Conservation (phyloP, 2,113 vertebrate genomes). For the Todiramphus saurophagus region DNA sequence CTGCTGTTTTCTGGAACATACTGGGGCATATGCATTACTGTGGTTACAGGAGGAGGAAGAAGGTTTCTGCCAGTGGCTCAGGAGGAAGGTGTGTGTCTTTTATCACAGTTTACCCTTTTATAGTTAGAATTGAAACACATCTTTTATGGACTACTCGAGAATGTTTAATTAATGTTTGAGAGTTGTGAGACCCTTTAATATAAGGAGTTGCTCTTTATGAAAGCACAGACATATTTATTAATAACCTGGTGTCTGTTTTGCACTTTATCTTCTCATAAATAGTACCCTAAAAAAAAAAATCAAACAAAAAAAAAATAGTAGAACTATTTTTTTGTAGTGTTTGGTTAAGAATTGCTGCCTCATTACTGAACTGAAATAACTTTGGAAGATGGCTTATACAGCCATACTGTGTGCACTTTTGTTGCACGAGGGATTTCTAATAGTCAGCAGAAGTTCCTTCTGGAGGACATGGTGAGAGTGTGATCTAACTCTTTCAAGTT, state of each 20-base stretch:
- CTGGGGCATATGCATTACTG: background rate
- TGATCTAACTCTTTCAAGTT: constrained; percentile 47
- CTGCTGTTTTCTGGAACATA: background rate
- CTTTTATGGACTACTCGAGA: background rate
- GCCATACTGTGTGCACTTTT: background rate
- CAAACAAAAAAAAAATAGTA: background rate
- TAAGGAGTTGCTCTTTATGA: background rate
- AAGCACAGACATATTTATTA: constrained; percentile 8
- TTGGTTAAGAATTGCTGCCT: background rate
- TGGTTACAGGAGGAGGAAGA: background rate
- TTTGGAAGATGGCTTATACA: constrained; percentile 5
- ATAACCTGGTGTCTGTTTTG: background rate
- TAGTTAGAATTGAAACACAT: background rate
- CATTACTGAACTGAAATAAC: constrained; percentile 7
- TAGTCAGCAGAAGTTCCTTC: constrained; percentile 44
- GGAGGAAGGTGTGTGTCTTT: background rate
- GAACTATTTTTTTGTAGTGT: constrained; percentile 5
- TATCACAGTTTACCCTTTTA: background rate
- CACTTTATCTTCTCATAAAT: background rate
- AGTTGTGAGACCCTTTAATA: background rate
- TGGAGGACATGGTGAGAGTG: background rate
- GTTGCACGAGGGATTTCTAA: constrained; percentile 38
- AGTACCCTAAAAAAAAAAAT: background rate
- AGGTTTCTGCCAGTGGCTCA: background rate
- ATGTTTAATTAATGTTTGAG: background rate